Base-by-base conservation (phyloP, 2,797 vertebrate species). In the Cyprinodon diabolis region DNA sequence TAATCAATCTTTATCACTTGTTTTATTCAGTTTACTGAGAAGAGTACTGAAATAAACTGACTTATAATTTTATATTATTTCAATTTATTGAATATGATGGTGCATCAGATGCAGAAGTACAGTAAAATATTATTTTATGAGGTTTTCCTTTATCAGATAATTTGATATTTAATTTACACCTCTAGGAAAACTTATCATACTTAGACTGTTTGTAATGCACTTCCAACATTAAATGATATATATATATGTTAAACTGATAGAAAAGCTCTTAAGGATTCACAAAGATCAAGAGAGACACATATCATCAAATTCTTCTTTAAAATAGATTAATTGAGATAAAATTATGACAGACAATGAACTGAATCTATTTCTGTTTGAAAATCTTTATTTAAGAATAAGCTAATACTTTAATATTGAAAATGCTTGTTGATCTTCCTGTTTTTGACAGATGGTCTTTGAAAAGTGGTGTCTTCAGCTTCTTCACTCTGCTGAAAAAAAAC, bases 401-500 rank as follows among this genome's bases (percentile, higher is more conserved):
- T 19, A 21, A 43, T 40, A 19, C 15, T 63, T 63, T 65, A 23
- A 11, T 65, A 23, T 40, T 62, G 6, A 45, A 45, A 23, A 6
- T 21, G 5, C 37, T 62, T 43, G 30, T 30, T 30, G 30, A 30
- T 45, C 40, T n/a, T 23, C 40, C 21, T 43, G 10, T 6, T 17
- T 10, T 68, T 30, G 17, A 52, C 11, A 43, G 4, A 30, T 11
- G 11, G 43, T 35, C 51, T 47, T 35, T 47, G n/a, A n/a, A 43
- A 48, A 35, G 11, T 35, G 40, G 15, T 9, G 11, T 48, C 55
- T 48, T 49, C 43, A 13, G 12, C 3, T 62, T 75, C 63, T 48
- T 75, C 65, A 79, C 30, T 79, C 78, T 79, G 56, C 35, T 23
- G 2, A 23, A 51, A 55, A 55, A 57, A 57, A 35, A 70, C 6